Conservation (phyloP, 1,140 invertebrate species). For the Heliconius congener region DNA sequence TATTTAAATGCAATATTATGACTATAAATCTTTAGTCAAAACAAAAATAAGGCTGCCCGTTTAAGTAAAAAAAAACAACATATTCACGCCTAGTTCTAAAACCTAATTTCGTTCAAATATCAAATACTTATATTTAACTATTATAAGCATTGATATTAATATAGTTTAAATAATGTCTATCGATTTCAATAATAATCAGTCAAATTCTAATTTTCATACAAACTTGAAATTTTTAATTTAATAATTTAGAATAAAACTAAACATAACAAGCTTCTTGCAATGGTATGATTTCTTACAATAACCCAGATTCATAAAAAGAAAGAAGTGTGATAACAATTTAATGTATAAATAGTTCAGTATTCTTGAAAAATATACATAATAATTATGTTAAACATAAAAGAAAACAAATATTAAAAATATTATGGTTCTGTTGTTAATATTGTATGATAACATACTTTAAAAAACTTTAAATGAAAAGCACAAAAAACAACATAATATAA, state of each 20-base stretch:
- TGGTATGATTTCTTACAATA: background rate
- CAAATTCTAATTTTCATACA: constrained; percentile 3
- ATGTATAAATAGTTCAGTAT: background rate
- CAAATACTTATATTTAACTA: constrained; percentile 1
- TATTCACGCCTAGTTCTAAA: background rate
- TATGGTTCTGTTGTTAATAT: background rate
- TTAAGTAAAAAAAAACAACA: constrained; percentile 1
- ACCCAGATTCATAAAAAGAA: background rate
- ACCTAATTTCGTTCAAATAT: background rate
- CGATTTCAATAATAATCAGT: constrained; percentile 1
- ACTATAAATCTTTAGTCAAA: background rate
- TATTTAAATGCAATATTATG: constrained; percentile 4
- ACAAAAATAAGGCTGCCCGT: background rate
- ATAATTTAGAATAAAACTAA: constrained; percentile 11
- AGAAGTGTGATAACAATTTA: constrained; percentile 1
- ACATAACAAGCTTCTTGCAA: background rate
- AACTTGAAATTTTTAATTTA: constrained; percentile 4
- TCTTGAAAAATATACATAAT: background rate
- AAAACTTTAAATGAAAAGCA: constrained; percentile 1
- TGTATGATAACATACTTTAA: background rate
- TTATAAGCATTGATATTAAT: constrained; percentile 1
- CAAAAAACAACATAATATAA: constrained; percentile 4
- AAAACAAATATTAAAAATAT: constrained; percentile 9
- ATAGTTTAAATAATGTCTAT: constrained; percentile 10
- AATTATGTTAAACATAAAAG: background rate